Percentiles rank a stretch among this genome's conserved stretches.
These are phyloP conservation scores for Cheilosia urbana DNA, from an alignment of 2,888 invertebrate genomes.

Conservation along the genomic window DNA sequence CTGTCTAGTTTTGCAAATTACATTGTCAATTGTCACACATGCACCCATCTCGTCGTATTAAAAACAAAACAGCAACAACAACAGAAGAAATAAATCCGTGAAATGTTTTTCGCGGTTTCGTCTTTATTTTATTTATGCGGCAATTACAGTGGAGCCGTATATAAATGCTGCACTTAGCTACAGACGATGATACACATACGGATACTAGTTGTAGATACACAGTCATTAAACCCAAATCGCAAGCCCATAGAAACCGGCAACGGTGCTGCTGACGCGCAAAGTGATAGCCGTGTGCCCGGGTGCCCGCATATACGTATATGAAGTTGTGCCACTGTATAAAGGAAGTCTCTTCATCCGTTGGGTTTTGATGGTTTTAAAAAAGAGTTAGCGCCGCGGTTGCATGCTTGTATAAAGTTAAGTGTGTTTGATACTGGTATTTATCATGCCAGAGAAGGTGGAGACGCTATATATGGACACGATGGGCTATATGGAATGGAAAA, in stretches of 20 bases:
- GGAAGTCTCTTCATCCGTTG: constrained; percentile 46
- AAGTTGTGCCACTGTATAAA: constrained; percentile 44
- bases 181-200: constrained; percentile 20
- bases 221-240: constrained; percentile 67
- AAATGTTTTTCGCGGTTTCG: constrained; percentile 67
- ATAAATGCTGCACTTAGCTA: constrained; percentile 30
- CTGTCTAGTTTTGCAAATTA: constrained; percentile 5
- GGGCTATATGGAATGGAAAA: too few species aligned
- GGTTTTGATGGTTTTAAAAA: constrained; percentile 29
- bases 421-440: not conserved
- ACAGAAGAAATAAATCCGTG: constrained; percentile 48
- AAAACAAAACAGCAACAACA: constrained; percentile 1
- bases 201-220: constrained; percentile 32
- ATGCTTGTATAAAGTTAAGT: constrained; percentile 16
- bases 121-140: constrained; percentile 54
- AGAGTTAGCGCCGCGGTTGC: constrained; percentile 6
- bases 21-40: constrained; percentile 27
- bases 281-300: constrained; percentile 73
- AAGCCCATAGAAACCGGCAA: constrained; percentile 35
- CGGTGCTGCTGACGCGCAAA: constrained; percentile 55
- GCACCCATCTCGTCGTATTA: constrained; percentile 2
- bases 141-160: constrained; percentile 49
- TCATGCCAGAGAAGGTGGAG: not conserved
- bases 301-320: too few species aligned
- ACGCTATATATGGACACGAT: too few species aligned